phyloP scores from a whole-genome alignment of 2,888 invertebrate species.

The Chelonus formosanus region DNA sequence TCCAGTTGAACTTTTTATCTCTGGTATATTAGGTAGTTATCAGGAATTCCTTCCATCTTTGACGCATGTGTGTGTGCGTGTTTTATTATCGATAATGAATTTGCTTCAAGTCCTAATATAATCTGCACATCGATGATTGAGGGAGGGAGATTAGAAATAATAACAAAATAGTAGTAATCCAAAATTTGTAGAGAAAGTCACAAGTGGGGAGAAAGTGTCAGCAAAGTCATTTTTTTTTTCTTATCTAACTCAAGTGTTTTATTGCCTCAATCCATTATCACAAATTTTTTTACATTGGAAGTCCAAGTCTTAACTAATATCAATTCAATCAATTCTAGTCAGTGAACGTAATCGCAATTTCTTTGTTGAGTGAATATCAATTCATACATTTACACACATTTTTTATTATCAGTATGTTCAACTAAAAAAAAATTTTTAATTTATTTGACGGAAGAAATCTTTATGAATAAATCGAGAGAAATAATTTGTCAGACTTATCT shows the following conservation, averaged over 20 bases:
- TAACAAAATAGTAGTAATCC: neutral
- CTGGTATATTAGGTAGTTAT: conserved; percentile 35
- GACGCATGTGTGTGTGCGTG: conserved; percentile 58
- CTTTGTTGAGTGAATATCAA: too few species aligned
- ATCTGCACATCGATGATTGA: conserved; percentile 8
- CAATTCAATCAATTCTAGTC: too few species aligned
- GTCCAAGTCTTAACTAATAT: too few species aligned
- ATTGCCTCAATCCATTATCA: conserved; percentile 11
- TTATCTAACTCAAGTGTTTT: conserved; percentile 6
- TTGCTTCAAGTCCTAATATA: conserved; percentile 51
- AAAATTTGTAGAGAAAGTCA: conserved; percentile 26
- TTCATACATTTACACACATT: too few species aligned
- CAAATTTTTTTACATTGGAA: conserved; percentile 11
- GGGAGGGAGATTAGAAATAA: too few species aligned
- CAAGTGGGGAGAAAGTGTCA: conserved; percentile 5
- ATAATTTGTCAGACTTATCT: too few species aligned
- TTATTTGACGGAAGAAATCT: too few species aligned
- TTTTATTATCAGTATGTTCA: too few species aligned
- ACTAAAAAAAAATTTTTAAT: too few species aligned
- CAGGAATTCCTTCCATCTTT: conserved; percentile 58
- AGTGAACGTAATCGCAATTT: too few species aligned
- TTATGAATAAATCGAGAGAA: too few species aligned
- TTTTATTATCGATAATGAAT: conserved; percentile 64
- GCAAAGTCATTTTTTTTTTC: conserved; percentile 1
- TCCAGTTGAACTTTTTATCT: conserved; percentile 39